A percentile compares a stretch with the other conserved stretches of the same genome.
Conservation (phyloP, 2,797 vertebrate species). For the Crypturellus tataupa region DNA sequence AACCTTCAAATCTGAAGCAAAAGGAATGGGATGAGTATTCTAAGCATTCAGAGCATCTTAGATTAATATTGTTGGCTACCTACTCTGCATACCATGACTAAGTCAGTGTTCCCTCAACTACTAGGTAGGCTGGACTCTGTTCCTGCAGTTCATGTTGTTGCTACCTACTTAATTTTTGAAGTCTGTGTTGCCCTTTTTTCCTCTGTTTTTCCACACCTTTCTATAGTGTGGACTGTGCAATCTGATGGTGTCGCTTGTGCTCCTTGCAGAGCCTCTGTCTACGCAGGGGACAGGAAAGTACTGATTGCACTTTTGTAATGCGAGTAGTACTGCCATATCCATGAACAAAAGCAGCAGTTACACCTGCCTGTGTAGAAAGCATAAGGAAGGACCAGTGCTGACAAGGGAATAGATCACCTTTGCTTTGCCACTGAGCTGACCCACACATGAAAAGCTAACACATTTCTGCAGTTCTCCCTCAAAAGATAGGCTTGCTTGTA, state of each 20-base stretch:
- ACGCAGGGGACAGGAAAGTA: neutral
- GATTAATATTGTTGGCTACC: neutral
- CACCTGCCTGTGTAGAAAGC: neutral
- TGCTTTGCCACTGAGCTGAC: neutral
- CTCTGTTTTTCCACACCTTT: fast-evolving
- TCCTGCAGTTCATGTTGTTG: neutral
- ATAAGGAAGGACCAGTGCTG: neutral
- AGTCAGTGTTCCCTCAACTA: neutral
- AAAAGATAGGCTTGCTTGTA: neutral
- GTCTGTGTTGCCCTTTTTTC: neutral
- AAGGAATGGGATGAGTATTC: neutral
- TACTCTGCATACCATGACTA: neutral
- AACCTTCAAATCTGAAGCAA: neutral
- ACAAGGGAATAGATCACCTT: neutral
- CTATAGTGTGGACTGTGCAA: neutral
- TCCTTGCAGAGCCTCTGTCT: neutral
- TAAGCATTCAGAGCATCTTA: neutral
- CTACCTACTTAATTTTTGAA: neutral
- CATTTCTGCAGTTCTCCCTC: neutral
- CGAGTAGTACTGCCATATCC: neutral
- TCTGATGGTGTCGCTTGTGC: neutral
- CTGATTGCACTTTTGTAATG: neutral
- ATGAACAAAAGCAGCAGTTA: neutral
- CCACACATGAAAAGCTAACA: neutral
- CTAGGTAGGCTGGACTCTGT: neutral